Evolutionary conservation across 2,888 invertebrate genomes (phyloP), one percentile per base, ranked within the genome.

Genomic region (Cotesia congregata): DNA sequence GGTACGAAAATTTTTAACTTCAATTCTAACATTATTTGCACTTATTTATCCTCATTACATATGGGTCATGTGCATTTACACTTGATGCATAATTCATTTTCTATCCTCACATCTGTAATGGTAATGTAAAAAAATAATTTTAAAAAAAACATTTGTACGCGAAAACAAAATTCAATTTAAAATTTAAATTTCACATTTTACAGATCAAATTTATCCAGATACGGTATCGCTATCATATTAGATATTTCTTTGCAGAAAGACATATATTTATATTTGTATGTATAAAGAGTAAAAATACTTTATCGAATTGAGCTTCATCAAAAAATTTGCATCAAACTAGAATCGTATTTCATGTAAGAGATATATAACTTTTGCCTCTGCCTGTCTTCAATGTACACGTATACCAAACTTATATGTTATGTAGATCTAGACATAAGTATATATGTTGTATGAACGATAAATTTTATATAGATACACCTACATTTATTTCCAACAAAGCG

Each of bases 1-100:
- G 88, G 89, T 89, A 77, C 81, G 80, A 41, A 30, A 30, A 30
- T 30, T 30, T 30, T 2, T 30, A 30, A 3, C 30, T 30, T 30
- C 3, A 30, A 30, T 30, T 30, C 30, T 30, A 30, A 30, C 3
- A 30, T 2, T 2, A 30, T 30, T 60, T 64, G 12, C 38, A 9
- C 6, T 60, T 30, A 59, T n/a, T 9, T 41, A 17, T 30, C 30
- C 30, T 30, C 17, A 65, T 65, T 41, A 15, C 20, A 50, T 59
- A 50, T 59, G 30, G 30, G 30, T 30, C 30, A 0, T 20, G 12
- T 3, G 50, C 50, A 50, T 30, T 30, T 30, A 30, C 9, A 9
- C 50, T 50, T 50, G 12, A 50, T 9, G 4, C 1, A 50, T 50
- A 50, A 12, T 50, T 50, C 6, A 12, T 50, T 50, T 50, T 50